Evolutionary conservation across 2,888 invertebrate species (phyloP), one percentile per base, ranked within the genome.

Genomic region (Drosophila ustulata): DNA sequence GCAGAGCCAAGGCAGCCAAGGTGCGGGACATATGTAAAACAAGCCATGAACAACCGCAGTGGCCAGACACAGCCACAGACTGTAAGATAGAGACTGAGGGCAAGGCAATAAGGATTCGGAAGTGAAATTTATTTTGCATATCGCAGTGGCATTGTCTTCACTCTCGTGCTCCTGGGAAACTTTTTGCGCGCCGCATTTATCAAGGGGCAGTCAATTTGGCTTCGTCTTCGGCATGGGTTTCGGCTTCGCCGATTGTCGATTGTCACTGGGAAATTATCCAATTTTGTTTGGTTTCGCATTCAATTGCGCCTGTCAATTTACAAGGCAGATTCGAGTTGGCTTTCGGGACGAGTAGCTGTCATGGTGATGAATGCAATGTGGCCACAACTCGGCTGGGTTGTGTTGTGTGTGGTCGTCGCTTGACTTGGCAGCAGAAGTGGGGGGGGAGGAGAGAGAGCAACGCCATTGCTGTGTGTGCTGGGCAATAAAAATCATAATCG

Each of bases 191-290:
- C 80, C 82, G 88, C 91, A 91, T 91, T 90, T 91, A 91, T 91
- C 91, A 91, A 78, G 72, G 86, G 82, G 82, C 89, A 80, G 75
- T 66, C 71, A 65, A 69, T 78, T 80, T 72, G 74, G 70, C 37
- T 6, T 25, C 55, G 41, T 58, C 71, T 47, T 32, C 64, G 52
- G 52, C 66, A 43, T 18, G 18, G 18, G 18, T 18, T 18, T 18
- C 18, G 18, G 18, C 18, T 18, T 18, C 18, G 18, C 18, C 18
- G 18, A 18, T 18, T 18, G 18, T 80, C 89, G 88, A 88, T 91
- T 91, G 91, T 89, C 92, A 90, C 91, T 86, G 91, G 91, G 91
- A 91, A 91, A 91, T 92, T 91, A 91, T 90, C 91, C 92, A 92
- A 91, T 91, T 91, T 90, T 88, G 89, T 37, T 37, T 90, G 86